Evolutionary conservation across 2,797 vertebrate genomes (phyloP).

Genomic region (Pangasius macronema): DNA sequence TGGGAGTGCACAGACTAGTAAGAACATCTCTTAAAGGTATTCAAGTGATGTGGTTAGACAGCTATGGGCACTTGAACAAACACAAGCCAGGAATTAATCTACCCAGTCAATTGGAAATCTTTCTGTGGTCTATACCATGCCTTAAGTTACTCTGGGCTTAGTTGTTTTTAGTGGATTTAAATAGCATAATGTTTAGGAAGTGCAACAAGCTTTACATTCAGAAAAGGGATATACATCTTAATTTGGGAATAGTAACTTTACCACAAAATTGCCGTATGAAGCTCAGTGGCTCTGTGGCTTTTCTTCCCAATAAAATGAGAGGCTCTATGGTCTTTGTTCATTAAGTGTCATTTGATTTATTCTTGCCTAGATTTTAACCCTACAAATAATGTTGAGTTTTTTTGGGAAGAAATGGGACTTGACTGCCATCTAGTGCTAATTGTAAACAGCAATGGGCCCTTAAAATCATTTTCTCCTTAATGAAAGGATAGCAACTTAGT

Average conservation of each 20-base stretch:
- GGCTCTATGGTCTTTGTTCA: background rate
- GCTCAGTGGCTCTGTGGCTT: background rate
- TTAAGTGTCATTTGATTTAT: background rate
- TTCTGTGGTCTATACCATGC: background rate
- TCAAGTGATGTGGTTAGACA: background rate
- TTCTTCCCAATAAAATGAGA: background rate
- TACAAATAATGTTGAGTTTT: background rate
- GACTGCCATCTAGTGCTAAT: constrained; percentile 45
- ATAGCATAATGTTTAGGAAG: background rate
- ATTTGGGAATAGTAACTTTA: background rate
- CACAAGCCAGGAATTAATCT: background rate
- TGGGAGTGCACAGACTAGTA: background rate
- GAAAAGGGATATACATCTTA: background rate
- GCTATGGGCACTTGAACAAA: background rate
- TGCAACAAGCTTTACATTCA: background rate
- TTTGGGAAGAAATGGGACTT: background rate
- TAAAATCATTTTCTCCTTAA: background rate
- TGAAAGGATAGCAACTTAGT: background rate
- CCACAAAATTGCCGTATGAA: background rate
- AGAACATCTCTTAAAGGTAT: no score
- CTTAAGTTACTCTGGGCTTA: background rate
- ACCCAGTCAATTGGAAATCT: background rate
- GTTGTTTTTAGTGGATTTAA: background rate
- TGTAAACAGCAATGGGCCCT: background rate
- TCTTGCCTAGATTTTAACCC: background rate